Percentiles rank a stretch among this genome's conserved stretches.
These are phyloP conservation scores for Xiphorhynchus elegans DNA, from an alignment of 2,113 vertebrate genomes.

Conservation along the genomic window DNA sequence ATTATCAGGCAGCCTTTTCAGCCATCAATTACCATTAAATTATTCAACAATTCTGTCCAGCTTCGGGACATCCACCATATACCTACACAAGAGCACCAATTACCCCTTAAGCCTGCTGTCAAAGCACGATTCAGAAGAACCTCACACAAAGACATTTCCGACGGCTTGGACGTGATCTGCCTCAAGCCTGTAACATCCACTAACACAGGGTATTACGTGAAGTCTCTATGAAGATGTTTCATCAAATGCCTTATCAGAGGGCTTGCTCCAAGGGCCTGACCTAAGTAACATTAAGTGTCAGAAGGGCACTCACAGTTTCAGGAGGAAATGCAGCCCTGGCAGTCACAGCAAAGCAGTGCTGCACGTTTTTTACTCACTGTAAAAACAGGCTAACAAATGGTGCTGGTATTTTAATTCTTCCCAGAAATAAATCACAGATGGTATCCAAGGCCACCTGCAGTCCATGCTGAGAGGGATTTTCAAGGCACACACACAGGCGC, in stretches of 20 bases:
- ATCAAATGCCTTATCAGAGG: not conserved
- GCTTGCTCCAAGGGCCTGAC: not conserved
- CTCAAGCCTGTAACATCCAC: not conserved
- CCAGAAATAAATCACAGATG: slow-evolving; percentile 71
- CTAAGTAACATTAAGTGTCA: not conserved
- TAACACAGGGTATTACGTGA: not conserved
- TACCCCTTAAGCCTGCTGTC: not conserved
- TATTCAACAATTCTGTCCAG: not conserved
- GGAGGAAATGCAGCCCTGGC: not conserved
- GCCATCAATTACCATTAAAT: not conserved
- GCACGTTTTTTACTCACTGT: slow-evolving; percentile 28
- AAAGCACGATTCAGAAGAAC: not conserved
- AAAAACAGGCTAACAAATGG: slow-evolving; percentile 64
- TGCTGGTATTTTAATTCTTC: slow-evolving; percentile 66
- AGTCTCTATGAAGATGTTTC: not conserved
- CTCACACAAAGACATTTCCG: not conserved
- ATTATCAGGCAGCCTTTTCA: not conserved
- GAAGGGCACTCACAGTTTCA: rapidly evolving
- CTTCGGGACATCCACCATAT: not conserved
- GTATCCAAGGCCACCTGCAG: slow-evolving; percentile 66
- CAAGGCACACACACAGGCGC: slow-evolving; percentile 15
- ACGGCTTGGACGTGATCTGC: not conserved
- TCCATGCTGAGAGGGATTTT: slow-evolving; percentile 51
- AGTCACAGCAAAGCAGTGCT: not conserved
- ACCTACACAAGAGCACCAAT: not conserved